Evolutionary conservation across 2,797 vertebrate genomes (phyloP).

Genomic region (Acanthiza pusilla): DNA sequence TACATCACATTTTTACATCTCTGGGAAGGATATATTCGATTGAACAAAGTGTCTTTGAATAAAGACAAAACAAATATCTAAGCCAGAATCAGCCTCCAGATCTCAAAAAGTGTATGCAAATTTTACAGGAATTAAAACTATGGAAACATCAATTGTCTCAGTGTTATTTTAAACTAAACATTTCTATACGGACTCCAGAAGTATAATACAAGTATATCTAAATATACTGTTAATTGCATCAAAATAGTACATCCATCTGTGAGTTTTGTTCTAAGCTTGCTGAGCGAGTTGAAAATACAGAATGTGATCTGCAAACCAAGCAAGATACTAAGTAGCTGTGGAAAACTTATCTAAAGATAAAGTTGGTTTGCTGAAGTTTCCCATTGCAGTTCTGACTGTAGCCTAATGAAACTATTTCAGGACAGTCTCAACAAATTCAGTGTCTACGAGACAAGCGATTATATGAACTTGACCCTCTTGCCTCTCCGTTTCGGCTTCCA

Average conservation of each 20-base stretch:
- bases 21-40: not conserved
- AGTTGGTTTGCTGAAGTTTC: not conserved
- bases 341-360: conserved; percentile 28
- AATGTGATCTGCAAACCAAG: conserved; percentile 65
- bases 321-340: conserved; percentile 30
- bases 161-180: conserved; percentile 63
- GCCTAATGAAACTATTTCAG: conserved; percentile 5
- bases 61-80: conserved; percentile 27
- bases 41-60: not conserved
- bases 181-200: conserved; percentile 45
- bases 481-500: conserved; percentile 1
- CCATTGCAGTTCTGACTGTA: not conserved
- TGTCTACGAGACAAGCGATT: not conserved
- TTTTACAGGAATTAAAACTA: conserved; percentile 36
- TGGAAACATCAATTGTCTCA: conserved; percentile 35
- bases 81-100: conserved; percentile 6
- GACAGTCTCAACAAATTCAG: not conserved
- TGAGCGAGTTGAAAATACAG: conserved; percentile 39
- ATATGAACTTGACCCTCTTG: not conserved
- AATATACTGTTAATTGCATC: conserved; percentile 54
- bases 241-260: conserved; percentile 62
- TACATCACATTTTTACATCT: not conserved
- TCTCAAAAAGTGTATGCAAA: conserved; percentile 22
- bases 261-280: conserved; percentile 54
- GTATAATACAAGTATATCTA: conserved; percentile 49